Conservation (phyloP, 2,888 invertebrate genomes). For the Hipparchia semele region DNA sequence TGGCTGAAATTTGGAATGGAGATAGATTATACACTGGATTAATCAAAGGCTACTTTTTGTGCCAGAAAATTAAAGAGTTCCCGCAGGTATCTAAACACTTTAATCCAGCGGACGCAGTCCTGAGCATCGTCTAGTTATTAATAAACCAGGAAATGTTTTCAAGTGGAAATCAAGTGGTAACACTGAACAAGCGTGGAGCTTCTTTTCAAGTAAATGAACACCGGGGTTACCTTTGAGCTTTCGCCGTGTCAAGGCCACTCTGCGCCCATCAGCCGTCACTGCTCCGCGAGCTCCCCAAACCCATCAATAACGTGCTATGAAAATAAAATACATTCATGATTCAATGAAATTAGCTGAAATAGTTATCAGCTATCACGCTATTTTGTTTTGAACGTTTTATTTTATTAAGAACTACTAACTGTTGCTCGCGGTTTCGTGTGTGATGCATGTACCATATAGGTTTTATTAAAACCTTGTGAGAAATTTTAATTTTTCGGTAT, state of each 20-base stretch:
- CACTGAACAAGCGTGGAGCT: neutral
- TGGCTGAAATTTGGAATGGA: too few relatives aligned
- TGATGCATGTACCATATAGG: too few relatives aligned
- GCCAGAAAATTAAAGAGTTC: too few relatives aligned
- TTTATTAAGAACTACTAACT: neutral
- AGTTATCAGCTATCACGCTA: conserved; percentile 1
- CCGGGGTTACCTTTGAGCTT: conserved; percentile 8
- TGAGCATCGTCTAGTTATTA: neutral
- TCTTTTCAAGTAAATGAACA: conserved; percentile 14
- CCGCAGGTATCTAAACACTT: too few relatives aligned
- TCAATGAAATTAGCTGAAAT: neutral
- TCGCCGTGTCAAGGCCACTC: conserved; percentile 17
- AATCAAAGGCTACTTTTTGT: too few relatives aligned
- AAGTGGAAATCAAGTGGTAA: neutral
- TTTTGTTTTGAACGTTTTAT: neutral
- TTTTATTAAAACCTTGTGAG: too few relatives aligned
- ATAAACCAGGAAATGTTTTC: neutral
- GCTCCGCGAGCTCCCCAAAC: neutral
- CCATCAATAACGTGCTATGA: conserved; percentile 1
- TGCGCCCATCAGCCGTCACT: neutral
- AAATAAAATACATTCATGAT: conserved; percentile 2
- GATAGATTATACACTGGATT: too few relatives aligned
- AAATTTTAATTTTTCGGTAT: too few relatives aligned
- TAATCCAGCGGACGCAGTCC: too few relatives aligned
- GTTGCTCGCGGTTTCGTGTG: too few relatives aligned